Base-by-base conservation (phyloP, 92 coral and sea anemone genomes). In the Siderastrea siderea region DNA sequence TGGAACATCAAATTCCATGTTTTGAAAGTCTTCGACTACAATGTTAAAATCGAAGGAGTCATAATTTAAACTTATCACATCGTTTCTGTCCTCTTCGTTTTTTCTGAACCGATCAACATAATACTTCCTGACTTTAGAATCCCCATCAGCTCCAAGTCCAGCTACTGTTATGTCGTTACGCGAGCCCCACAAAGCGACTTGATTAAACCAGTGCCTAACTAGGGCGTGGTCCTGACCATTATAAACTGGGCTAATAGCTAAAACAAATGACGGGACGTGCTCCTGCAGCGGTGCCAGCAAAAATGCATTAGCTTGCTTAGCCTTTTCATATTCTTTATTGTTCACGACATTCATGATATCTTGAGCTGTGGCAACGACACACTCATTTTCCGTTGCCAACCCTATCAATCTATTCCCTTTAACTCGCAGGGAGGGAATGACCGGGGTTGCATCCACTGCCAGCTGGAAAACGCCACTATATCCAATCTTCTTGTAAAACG, bases 281-380 rank as follows among this genome's bases (percentile, higher is more conserved):
- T 74, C 91, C 77, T 72, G 82, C 76, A 88, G 66, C 55, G 87
- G 91, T 50, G 82, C 64, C 71, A 85, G 78, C 69, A 85, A 59
- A 77, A 77, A 85, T 60, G 89, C 89, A 85, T 85, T 85, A n/a
- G 89, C 89, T 85, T 80, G 80, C 75, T 80, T 87, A 16, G 91
- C 91, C 60, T 79, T 87, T 78, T 71, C 91, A 51, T 43, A 79
- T 3, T 71, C 80, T 53, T 13, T 15, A 50, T 60, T 65, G 48
- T 77, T 67, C 74, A 87, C 80, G 58, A 83, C 66, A 62, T 89
- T 16, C 47, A 88, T 62, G 44, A 88, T 88, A 57, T 88, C 87
- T 74, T 88, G 82, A n/a, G 87, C 92, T 60, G 87, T 73, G 16
- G 75, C 19, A 49, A 81, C 82, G 15, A 66, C 71, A 67, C 64